Evolutionary conservation across 2,797 vertebrate genomes (phyloP).

Genomic region (Pygocentrus nattereri): DNA sequence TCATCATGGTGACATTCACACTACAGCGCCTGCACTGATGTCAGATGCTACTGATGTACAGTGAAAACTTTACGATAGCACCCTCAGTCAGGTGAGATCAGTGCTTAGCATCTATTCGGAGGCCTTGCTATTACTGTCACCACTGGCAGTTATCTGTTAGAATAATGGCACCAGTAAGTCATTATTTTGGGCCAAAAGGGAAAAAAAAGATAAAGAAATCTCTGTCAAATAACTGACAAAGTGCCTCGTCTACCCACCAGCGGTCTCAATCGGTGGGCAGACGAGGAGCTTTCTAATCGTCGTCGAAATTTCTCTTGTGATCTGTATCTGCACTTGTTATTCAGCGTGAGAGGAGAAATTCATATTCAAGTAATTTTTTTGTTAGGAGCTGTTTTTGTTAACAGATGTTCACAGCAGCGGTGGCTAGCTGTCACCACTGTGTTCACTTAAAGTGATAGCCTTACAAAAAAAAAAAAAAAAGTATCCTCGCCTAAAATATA

Average conservation of each 20-base stretch:
- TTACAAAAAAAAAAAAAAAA: too few relatives aligned
- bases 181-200: neutral
- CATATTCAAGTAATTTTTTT: conserved; percentile 43
- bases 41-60: conserved; percentile 4
- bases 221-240: conserved; percentile 3
- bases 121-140: neutral
- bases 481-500: too few relatives aligned
- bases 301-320: conserved; percentile 30
- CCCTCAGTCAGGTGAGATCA: neutral
- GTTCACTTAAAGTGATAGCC: conserved; percentile 28
- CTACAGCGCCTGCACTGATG: neutral
- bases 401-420: conserved; percentile 52
- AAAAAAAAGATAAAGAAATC: neutral
- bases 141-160: neutral
- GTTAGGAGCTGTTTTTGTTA: conserved; percentile 44
- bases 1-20: conserved; percentile 3
- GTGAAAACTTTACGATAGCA: neutral
- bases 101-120: neutral
- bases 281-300: conserved; percentile 24
- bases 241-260: neutral
- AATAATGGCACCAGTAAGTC: neutral
- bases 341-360: conserved; percentile 32
- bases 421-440: conserved; percentile 44
- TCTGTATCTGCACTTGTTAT: conserved; percentile 20
- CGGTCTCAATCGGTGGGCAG: neutral